Conservation (phyloP, 2,888 invertebrate species). For the Notodonta dromedarius region DNA sequence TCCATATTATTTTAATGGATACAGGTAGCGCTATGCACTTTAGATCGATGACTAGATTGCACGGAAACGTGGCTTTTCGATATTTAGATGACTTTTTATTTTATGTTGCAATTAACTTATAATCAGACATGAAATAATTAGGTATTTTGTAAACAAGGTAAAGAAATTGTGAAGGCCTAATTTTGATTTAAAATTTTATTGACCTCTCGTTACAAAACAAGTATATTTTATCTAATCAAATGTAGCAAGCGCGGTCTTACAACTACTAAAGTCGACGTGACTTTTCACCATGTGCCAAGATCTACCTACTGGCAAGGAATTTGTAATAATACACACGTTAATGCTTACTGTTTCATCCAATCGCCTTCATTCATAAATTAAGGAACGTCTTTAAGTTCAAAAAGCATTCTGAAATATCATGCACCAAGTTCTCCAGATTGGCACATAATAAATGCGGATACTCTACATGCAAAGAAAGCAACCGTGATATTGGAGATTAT, state of each 20-base stretch:
- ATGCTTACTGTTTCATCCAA: slow-evolving; percentile 37
- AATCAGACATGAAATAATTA: neutral
- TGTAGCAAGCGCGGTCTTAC: neutral
- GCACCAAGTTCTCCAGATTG: slow-evolving; percentile 12
- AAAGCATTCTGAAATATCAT: slow-evolving; percentile 9
- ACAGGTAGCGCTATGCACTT: slow-evolving; percentile 67
- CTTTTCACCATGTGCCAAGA: neutral
- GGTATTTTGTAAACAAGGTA: neutral
- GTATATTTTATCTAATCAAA: neutral
- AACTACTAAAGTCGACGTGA: neutral
- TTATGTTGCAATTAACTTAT: slow-evolving; percentile 30
- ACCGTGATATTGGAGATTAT: slow-evolving; percentile 70
- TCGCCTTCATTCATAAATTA: slow-evolving; percentile 29
- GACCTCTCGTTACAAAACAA: neutral
- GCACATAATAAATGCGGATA: slow-evolving; percentile 18
- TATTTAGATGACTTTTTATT: slow-evolving; percentile 38
- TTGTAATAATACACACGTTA: slow-evolving; percentile 17
- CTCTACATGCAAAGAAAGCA: slow-evolving; percentile 50
- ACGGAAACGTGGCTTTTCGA: slow-evolving; percentile 50
- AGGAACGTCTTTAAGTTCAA: slow-evolving; percentile 11
- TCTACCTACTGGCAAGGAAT: neutral
- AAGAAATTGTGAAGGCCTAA: neutral
- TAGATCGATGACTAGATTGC: slow-evolving; percentile 68
- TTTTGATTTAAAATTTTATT: neutral
- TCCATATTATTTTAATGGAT: slow-evolving; percentile 52